Evolutionary conservation across 2,888 invertebrate genomes (phyloP).

Genomic region (Rambutsinella grinnellia): DNA sequence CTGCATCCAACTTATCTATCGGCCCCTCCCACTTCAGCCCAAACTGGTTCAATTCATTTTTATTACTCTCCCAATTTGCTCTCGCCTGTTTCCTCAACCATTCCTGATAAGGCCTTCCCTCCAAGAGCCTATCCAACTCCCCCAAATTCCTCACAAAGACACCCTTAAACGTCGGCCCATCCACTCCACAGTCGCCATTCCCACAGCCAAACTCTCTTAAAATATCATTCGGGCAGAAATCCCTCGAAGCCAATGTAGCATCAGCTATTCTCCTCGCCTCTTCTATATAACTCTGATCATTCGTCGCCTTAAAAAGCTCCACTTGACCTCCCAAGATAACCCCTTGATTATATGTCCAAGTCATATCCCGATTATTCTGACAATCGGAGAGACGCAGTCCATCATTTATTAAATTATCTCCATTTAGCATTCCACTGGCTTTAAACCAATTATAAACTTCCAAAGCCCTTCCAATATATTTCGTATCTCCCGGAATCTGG

Average conservation of each 20-base stretch:
- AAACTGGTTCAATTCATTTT: constrained; percentile 63
- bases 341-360: constrained; percentile 63
- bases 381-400: constrained; percentile 42
- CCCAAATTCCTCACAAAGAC: constrained; percentile 62
- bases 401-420: constrained; percentile 56
- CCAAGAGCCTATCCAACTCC: constrained; percentile 54
- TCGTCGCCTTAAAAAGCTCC: constrained; percentile 54
- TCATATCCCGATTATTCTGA: constrained; percentile 45
- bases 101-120: constrained; percentile 52
- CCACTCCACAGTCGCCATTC: constrained; percentile 56
- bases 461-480: constrained; percentile 53
- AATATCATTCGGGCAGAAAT: constrained; percentile 55
- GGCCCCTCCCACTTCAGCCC: constrained; percentile 62
- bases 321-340: constrained; percentile 62
- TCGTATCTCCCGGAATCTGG: constrained; percentile 58
- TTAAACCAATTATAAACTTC: constrained; percentile 61
- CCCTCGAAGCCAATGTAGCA: constrained; percentile 53
- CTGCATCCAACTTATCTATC: constrained; percentile 52
- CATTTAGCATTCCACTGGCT: constrained; percentile 61
- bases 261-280: constrained; percentile 61
- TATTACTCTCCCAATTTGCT: constrained; percentile 48
- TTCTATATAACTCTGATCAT: constrained; percentile 44
- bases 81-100: constrained; percentile 56
- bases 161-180: constrained; percentile 61
- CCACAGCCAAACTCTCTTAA: constrained; percentile 63